Percentiles rank a stretch among this genome's conserved stretches.
Conservation (phyloP, 1,140 invertebrate genomes). For the Drosophila nebulosa region DNA sequence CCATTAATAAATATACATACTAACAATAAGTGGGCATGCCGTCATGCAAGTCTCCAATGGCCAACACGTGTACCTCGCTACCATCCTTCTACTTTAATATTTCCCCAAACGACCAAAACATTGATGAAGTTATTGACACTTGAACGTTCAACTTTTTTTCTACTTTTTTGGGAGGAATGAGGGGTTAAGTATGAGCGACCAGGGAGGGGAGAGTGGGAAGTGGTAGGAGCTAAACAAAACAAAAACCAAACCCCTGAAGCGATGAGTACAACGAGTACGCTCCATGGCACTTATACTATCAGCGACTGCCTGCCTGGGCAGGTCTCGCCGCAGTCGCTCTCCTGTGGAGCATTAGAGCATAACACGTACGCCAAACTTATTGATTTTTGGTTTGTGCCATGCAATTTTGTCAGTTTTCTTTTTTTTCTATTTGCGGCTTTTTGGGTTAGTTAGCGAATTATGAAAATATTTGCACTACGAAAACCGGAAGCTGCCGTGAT, state of each 20-base stretch:
- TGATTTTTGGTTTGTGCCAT: conserved; percentile 60
- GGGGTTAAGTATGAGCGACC: too few relatives aligned
- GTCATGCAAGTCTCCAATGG: conserved; percentile 58
- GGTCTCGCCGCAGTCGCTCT: neutral
- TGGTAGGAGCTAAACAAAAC: conserved; percentile 12
- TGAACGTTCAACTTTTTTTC: conserved; percentile 28
- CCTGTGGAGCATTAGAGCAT: conserved; percentile 38
- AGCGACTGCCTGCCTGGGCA: conserved; percentile 1
- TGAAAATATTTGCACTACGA: conserved; percentile 72
- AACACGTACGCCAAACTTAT: conserved; percentile 74
- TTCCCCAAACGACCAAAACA: conserved; percentile 21
- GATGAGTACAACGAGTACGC: conserved; percentile 4
- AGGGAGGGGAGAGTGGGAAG: too few relatives aligned
- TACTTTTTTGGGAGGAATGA: conserved; percentile 13
- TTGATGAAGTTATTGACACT: conserved; percentile 71
- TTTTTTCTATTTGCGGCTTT: conserved; percentile 45
- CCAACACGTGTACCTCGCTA: conserved; percentile 40
- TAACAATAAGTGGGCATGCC: conserved; percentile 21
- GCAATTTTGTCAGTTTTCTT: conserved; percentile 39
- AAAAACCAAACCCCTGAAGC: conserved; percentile 7
- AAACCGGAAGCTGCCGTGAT: conserved; percentile 53
- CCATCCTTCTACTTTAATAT: neutral
- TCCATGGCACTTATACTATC: neutral
- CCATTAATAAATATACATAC: conserved; percentile 63
- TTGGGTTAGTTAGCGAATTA: conserved; percentile 75